phyloP scores from a whole-genome alignment of 2,797 vertebrate genomes.

The Chaetodon trifasciatus region DNA sequence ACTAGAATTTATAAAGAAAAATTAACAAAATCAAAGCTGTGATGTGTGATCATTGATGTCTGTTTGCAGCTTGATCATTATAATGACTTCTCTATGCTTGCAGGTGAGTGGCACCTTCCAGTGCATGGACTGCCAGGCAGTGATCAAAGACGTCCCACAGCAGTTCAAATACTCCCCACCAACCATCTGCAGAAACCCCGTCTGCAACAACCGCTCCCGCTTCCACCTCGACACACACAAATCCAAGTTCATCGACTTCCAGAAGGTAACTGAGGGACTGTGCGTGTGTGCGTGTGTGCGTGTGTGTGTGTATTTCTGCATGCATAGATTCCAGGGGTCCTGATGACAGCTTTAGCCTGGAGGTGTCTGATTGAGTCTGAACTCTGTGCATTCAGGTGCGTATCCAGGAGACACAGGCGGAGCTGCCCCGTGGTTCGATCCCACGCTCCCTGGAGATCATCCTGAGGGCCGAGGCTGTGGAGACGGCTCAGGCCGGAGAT shows the following conservation, averaged over 20 bases:
- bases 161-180: conserved; percentile 99
- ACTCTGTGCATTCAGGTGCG: conserved; percentile 87
- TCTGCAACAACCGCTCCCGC: conserved; percentile 95
- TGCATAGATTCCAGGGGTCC: rapidly evolving
- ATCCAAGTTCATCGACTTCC: conserved; percentile 98
- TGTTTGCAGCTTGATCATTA: background rate
- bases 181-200: conserved; percentile 96
- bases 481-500: conserved; percentile 97
- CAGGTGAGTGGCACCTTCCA: conserved; percentile 93
- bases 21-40: background rate
- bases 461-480: conserved; percentile 95
- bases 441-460: conserved; percentile 96
- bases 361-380: background rate
- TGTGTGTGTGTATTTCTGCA: too few species aligned
- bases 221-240: conserved; percentile 98
- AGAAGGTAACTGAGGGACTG: conserved; percentile 87
- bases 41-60: rapidly evolving
- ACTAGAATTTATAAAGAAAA: background rate
- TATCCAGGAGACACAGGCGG: conserved; percentile 97
- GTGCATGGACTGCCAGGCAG: conserved; percentile 96
- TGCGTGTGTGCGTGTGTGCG: too few species aligned
- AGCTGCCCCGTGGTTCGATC: conserved; percentile 95
- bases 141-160: conserved; percentile 95
- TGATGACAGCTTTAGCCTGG: rapidly evolving
- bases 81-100: background rate